Base-by-base conservation (phyloP, 2,888 invertebrate genomes). In the Arrhopalites spinosus region DNA sequence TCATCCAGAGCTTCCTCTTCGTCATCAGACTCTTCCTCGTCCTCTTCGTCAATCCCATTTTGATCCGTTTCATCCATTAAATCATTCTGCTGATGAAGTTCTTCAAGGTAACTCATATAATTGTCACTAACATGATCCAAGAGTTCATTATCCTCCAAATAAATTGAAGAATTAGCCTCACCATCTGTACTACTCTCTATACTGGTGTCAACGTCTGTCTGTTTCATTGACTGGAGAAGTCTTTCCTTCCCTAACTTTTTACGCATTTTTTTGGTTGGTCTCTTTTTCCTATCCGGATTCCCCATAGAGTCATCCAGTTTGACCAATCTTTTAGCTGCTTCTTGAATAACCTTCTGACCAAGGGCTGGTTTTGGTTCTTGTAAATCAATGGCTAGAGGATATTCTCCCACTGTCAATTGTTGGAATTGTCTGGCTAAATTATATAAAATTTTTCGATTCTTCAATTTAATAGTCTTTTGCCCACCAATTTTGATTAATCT, bases 321-420 rank as follows among this genome's bases (percentile, higher is more conserved):
- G 0, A 81, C 8, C 15, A 81, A 68, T 20, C 80, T 77, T 23
- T 74, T 53, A 1, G 81, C 77, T 20, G 81, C 81, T 36, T 68
- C 73, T 20, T 79, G 69, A 8, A 81, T 29, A 61, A 78, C 77
- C 71, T 79, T 79, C 15, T 76, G 59, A 13, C 74, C 69, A 56
- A 82, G 76, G 0, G 81, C 80, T 15, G 78, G 79, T 27, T 70
- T 78, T 20, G 53, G 2, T 11, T 66, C 75, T 20, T 78, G 78
- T 20, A 78, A 61, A 2, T 76, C 78, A 36, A 79, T 5, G 0
- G 89, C 90, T 15, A 93, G 85, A 0, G 93, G 93, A 85, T 92
- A 93, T 74, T 87, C 85, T 8, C 91, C 90, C 8, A 86, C 84
- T 0, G 89, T 86, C 17, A 91, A 85, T 82, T 88, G 86, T 78